These are phyloP conservation scores for Silurus lanzhouensis DNA, from an alignment of 2,797 vertebrate species.

Conservation along the genomic window DNA sequence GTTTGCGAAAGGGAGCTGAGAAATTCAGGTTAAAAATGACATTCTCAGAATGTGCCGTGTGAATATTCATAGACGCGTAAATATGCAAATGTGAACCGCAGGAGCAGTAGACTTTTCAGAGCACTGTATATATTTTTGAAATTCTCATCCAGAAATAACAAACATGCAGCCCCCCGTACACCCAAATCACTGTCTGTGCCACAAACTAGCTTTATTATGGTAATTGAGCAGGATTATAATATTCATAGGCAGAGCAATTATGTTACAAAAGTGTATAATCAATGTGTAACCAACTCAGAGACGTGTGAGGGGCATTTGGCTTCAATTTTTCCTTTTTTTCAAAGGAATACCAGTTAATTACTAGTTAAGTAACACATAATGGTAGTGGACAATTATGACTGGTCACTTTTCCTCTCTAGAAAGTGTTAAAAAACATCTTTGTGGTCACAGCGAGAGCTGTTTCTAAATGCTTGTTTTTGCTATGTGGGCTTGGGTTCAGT, in stretches of 20 bases:
- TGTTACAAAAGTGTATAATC: conserved; percentile 18
- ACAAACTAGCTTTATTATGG: conserved; percentile 40
- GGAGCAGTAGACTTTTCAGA: not conserved
- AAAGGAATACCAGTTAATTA: conserved; percentile 27
- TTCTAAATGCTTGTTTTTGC: not conserved
- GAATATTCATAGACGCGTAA: conserved; percentile 48
- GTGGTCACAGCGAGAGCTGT: not conserved
- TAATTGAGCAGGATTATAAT: conserved; percentile 37
- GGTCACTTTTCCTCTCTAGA: not conserved
- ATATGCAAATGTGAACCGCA: conserved; percentile 37
- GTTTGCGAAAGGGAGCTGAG: not conserved
- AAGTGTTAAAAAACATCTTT: conserved; percentile 9
- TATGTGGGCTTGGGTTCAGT: not conserved
- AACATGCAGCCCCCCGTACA: not conserved
- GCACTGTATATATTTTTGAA: conserved; percentile 14
- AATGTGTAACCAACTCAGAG: conserved; percentile 42
- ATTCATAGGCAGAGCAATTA: conserved; percentile 31
- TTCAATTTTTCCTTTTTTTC: conserved; percentile 1
- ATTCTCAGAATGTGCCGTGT: conserved; percentile 18
- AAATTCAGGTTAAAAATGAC: conserved; percentile 28
- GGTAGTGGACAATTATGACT: conserved; percentile 14
- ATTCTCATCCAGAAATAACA: conserved; percentile 28
- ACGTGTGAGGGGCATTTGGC: not conserved
- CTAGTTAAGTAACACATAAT: conserved; percentile 19
- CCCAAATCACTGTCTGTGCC: conserved; percentile 3